A percentile compares a stretch with the other conserved stretches of the same genome.
Conservation (phyloP, 2,113 vertebrate genomes). For the Vulpes lagopus region DNA sequence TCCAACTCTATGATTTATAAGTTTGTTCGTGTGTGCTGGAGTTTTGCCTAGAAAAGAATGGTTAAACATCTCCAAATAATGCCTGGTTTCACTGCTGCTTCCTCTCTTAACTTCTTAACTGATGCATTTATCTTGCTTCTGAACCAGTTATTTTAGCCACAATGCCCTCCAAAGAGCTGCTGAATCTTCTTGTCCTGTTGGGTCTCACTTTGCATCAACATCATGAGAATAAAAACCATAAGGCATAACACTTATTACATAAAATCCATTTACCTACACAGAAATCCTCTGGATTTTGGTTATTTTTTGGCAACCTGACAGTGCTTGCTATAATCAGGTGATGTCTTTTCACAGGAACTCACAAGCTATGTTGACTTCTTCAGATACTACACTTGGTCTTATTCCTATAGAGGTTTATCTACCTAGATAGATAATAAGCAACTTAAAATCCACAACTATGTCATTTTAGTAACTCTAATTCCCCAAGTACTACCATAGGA, state of each 20-base stretch:
- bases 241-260: not conserved
- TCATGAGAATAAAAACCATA: not conserved
- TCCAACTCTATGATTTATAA: not conserved
- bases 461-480: not conserved
- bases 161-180: not conserved
- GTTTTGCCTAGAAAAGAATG: not conserved
- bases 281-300: not conserved
- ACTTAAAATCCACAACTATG: not conserved
- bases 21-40: not conserved
- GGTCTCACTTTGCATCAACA: not conserved
- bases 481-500: not conserved
- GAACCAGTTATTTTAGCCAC: not conserved
- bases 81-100: not conserved
- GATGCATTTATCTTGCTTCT: not conserved
- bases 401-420: not conserved
- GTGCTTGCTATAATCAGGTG: not conserved
- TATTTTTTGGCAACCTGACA: not conserved
- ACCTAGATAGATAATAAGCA: not conserved
- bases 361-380: conserved; percentile 12
- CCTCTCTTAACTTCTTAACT: not conserved
- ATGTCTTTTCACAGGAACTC: not conserved
- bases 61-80: not conserved
- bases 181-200: not conserved
- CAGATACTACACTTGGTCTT: not conserved
- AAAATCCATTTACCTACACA: conserved; percentile 4